These are phyloP conservation scores for Macrophya annulata DNA, from an alignment of 2,888 invertebrate species.

Conservation along the genomic window DNA sequence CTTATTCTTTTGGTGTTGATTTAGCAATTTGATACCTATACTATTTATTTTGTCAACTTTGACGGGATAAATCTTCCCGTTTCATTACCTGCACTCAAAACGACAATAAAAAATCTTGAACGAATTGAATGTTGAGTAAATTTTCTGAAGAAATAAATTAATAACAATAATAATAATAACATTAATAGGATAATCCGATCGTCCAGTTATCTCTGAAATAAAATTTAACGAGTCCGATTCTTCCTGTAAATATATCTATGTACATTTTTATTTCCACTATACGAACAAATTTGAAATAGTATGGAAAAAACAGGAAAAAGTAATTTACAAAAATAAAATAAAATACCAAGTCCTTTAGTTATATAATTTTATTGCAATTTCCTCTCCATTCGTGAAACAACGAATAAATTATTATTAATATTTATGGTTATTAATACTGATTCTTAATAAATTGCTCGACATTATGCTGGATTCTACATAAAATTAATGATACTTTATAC, in stretches of 20 bases:
- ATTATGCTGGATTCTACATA: neutral
- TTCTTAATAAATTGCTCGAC: neutral
- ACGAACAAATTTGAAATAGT: neutral
- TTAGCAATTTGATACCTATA: constrained; percentile 5
- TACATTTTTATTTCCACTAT: neutral
- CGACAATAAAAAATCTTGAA: neutral
- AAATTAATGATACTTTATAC: neutral
- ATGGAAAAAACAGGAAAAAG: neutral
- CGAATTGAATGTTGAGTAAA: neutral
- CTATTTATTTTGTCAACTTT: neutral
- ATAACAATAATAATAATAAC: neutral
- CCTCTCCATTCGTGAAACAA: neutral
- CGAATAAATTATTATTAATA: neutral
- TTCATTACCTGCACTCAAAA: neutral
- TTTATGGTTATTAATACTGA: neutral
- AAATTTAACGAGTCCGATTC: constrained; percentile 33
- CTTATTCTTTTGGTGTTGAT: constrained; percentile 22
- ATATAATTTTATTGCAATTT: neutral
- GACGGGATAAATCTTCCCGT: neutral
- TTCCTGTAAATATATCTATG: neutral
- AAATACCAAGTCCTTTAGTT: neutral
- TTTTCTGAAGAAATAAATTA: neutral
- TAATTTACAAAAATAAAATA: neutral
- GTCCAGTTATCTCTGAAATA: neutral
- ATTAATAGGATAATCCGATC: constrained; percentile 1